Evolutionary conservation across 2,888 invertebrate genomes (phyloP), one percentile per base, ranked within the genome.

Genomic region (Cheilosia impressa): DNA sequence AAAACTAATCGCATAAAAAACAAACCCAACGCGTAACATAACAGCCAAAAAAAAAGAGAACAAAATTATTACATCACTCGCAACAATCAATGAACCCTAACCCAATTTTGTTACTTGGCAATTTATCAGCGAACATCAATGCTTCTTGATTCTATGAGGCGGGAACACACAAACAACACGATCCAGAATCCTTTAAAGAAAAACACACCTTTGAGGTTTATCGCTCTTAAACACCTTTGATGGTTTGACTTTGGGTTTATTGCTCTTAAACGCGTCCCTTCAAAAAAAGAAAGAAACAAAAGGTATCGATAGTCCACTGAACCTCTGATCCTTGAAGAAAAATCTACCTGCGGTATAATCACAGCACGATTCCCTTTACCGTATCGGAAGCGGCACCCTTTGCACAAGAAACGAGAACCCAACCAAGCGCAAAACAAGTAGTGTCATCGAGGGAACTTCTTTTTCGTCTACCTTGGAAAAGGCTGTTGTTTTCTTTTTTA

Each of bases 271-370:
- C 10, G 68, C 57, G 31, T 55, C 41, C 43, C n/a, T 31, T 6
- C 5, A 27, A 27, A 27, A 5, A 27, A 27, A 27, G 6, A 27
- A 22, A 1, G 2, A 22, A 22, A 22, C 2, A 2, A 27, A 27
- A 27, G 6, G 6, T 27, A 53, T 52, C 31, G 55, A 62, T 72
- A 62, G 63, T 73, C 62, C 60, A 47, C 22, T 66, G 73, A 73
- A 66, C 73, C 60, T 58, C 47, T 31, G 22, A 66, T 72, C 65
- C 73, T 79, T 73, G 53, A 62, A 69, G 62, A 69, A 77, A 3
- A 75, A 80, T 80, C 47, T 68, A 75, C 66, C 65, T 73, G 68
- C 1, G 45, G 53, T 63, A 52, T 45, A 65, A 63, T 71, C 34
- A 58, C 43, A 60, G 68, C 19, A 41, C 50, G 47, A 50, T 24